Percentiles rank a stretch among this genome's conserved stretches.
These are phyloP conservation scores for Peromyscus polionotus DNA, from an alignment of 2,113 vertebrate species.

Conservation along the genomic window DNA sequence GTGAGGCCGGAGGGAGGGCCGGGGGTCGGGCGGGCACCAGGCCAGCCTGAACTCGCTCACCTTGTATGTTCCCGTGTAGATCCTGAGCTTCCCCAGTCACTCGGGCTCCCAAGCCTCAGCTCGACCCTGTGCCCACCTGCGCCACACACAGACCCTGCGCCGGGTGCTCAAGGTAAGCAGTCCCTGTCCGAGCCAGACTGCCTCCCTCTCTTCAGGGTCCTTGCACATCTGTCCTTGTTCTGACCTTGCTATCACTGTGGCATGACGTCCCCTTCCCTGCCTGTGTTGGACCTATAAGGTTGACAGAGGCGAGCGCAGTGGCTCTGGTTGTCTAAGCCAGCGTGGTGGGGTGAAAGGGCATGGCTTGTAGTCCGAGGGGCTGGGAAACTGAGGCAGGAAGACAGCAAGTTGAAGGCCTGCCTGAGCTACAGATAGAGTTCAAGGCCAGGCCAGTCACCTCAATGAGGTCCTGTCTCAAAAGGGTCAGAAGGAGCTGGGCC, in stretches of 20 bases:
- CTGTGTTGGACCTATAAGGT: neutral
- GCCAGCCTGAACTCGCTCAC: neutral
- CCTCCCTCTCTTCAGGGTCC: fast-evolving
- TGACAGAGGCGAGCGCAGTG: neutral
- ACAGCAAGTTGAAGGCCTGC: neutral
- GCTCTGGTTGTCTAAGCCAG: neutral
- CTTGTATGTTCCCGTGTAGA: constrained; percentile 74
- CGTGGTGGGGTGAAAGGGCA: neutral
- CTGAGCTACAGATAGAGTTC: neutral
- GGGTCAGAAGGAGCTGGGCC: neutral
- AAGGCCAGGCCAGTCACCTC: neutral
- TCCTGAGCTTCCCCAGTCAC: constrained; percentile 91
- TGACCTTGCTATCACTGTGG: neutral
- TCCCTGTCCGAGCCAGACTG: neutral
- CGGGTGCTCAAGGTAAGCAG: constrained; percentile 88
- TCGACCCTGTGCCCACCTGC: constrained; percentile 92
- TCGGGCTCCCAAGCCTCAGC: constrained; percentile 88
- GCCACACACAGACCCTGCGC: constrained; percentile 90
- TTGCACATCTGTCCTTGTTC: neutral
- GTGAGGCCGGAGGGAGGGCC: constrained; percentile 74
- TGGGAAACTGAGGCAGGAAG: neutral
- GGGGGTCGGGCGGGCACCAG: fast-evolving
- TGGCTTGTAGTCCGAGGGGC: neutral
- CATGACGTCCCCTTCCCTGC: neutral
- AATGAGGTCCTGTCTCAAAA: neutral